These are phyloP conservation scores for Daptonema setosum DNA, from an alignment of 2,888 invertebrate species.

Conservation along the genomic window DNA sequence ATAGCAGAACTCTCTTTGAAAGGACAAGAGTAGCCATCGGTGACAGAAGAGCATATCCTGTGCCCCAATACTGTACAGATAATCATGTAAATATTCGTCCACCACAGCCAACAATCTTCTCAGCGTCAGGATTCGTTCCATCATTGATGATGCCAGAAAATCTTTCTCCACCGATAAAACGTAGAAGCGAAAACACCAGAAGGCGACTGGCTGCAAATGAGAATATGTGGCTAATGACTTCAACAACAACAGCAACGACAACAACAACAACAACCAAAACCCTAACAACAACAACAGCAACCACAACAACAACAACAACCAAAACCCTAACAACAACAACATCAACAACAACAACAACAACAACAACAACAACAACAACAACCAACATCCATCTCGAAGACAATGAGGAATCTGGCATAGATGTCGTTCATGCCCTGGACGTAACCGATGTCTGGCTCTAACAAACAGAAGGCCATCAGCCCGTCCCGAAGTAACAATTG, in stretches of 20 bases:
- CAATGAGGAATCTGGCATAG: constrained; percentile 25
- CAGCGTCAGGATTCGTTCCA: constrained; percentile 24
- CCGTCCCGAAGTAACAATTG: constrained; percentile 24
- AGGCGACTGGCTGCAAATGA: constrained; percentile 25
- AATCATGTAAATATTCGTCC: constrained; percentile 21
- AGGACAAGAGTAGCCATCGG: constrained; percentile 28
- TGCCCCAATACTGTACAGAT: constrained; percentile 19
- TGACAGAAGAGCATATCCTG: constrained; percentile 28
- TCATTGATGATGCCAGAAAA: constrained; percentile 27
- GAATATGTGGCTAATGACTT: too few species aligned
- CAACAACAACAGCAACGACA: too few species aligned
- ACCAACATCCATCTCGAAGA: constrained; percentile 24
- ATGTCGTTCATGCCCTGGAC: constrained; percentile 32
- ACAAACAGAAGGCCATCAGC: constrained; percentile 25
- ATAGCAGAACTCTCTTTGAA: constrained; percentile 26
- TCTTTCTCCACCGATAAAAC: constrained; percentile 25
- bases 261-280: too few species aligned
- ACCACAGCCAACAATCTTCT: constrained; percentile 23
- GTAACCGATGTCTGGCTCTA: constrained; percentile 26
- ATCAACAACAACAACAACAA: too few species aligned
- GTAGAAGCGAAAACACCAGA: constrained; percentile 29
- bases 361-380: too few species aligned
- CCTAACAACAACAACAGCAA: too few species aligned
- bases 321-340: too few species aligned
- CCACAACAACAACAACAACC: too few species aligned